Base-by-base conservation (phyloP, 1,140 invertebrate genomes). In the Hermetia illucens region DNA sequence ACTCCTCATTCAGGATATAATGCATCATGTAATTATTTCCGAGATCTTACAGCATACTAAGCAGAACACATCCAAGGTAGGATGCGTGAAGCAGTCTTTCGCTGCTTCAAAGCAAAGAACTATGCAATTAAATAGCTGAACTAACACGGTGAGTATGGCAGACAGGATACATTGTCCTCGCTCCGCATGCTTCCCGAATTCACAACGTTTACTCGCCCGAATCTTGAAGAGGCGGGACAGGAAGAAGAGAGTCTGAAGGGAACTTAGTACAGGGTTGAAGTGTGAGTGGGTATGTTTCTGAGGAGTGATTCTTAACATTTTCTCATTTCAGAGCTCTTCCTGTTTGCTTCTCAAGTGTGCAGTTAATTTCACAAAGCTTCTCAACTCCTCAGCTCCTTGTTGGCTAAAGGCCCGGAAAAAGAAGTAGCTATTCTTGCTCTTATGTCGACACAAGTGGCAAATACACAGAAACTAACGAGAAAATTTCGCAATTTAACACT, bases 401-500 rank as follows among this genome's bases (percentile, higher is more conserved):
- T n/a, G n/a, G 24, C 13, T 13, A 13, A 13, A 13, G 24, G 24
- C 24, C 8, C 8, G 24, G 24, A 27, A 8, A 9, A 27, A 13
- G 24, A 27, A 13, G 24, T 13, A 13, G 24, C 13, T 13, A 13
- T 27, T n/a, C n/a, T n/a, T n/a, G n/a, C n/a, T n/a, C n/a, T n/a
- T n/a, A n/a, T n/a, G n/a, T n/a, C n/a, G n/a, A 27, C 8, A 27
- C 24, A 27, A 27, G 24, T 27, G 24, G 24, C 24, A 27, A 27
- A 27, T 27, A 27, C 24, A 27, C 24, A 27, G 24, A 27, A 27
- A 27, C 24, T 27, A 27, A 27, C 24, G 24, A 27, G 24, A 27
- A 27, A 27, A 27, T 27, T 27, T 27, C 24, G 13, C 24, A 27
- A 27, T 27, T 27, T 27, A 27, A 27, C 24, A 27, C 24, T 27